Evolutionary conservation across 2,113 vertebrate species (phyloP).

Genomic region (Pardalotus punctatus): DNA sequence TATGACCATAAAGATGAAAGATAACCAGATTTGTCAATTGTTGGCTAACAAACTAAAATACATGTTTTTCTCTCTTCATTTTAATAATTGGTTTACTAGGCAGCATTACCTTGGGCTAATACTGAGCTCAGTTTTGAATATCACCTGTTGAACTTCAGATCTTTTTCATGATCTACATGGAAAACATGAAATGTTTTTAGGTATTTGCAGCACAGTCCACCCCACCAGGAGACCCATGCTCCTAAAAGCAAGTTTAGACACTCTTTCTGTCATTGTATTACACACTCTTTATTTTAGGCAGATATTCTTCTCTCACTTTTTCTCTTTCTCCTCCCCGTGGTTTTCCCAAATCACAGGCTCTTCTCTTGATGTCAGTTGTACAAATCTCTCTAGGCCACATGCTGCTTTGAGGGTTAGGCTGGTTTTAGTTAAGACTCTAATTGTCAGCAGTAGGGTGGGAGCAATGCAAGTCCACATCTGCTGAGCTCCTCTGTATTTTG

Average conservation of each 20-base stretch:
- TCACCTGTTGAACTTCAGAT: neutral
- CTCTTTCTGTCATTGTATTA: neutral
- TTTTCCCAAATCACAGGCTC: constrained; percentile 40
- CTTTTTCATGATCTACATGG: neutral
- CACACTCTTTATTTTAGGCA: neutral
- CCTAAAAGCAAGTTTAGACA: neutral
- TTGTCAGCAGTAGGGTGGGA: constrained; percentile 38
- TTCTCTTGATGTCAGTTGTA: constrained; percentile 48
- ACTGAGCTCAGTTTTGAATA: neutral
- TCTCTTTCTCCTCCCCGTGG: neutral
- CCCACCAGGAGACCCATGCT: neutral
- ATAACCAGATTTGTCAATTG: neutral
- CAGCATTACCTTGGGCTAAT: neutral
- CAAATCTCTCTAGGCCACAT: constrained; percentile 61
- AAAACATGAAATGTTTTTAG: neutral
- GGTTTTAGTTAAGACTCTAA: constrained; percentile 56
- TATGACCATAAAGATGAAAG: neutral
- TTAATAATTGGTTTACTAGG: neutral
- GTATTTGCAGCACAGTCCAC: neutral
- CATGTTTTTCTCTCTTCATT: neutral
- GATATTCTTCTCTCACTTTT: neutral
- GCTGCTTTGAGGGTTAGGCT: constrained; percentile 55
- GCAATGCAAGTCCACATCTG: neutral
- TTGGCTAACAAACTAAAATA: neutral
- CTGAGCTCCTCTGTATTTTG: constrained; percentile 7